A percentile compares a stretch with the other conserved stretches of the same genome.
Conservation (phyloP, 2,797 vertebrate species). For the Myiotriccus ornatus region DNA sequence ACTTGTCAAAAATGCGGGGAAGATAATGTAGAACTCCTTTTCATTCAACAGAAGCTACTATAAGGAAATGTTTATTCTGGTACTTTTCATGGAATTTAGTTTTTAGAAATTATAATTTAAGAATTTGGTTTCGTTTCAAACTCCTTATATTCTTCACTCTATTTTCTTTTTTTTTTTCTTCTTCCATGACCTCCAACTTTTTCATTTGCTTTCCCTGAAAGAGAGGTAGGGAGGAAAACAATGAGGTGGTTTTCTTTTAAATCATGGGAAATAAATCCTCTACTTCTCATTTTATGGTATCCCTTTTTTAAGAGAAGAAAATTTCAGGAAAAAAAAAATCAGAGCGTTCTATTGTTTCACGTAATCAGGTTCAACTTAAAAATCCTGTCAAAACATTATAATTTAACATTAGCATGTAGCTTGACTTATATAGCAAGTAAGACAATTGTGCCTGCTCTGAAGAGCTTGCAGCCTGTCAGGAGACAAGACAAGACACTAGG, state of each 20-base stretch:
- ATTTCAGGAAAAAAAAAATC: neutral
- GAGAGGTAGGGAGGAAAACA: neutral
- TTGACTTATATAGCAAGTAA: conserved; percentile 57
- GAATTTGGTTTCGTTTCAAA: neutral
- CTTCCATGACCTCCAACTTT: neutral
- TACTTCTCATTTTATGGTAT: neutral
- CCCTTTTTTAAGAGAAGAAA: neutral
- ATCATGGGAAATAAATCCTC: neutral
- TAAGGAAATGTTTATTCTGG: neutral
- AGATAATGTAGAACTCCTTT: neutral
- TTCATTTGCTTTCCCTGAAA: neutral
- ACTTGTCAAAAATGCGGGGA: neutral
- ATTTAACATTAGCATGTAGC: conserved; percentile 47
- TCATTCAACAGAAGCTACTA: neutral
- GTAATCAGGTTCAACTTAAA: conserved; percentile 55
- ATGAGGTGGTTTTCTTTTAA: neutral
- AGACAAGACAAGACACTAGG: conserved; percentile 52
- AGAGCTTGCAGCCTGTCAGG: conserved; percentile 59
- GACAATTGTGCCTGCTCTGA: conserved; percentile 58
- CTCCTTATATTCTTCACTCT: neutral
- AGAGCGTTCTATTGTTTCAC: conserved; percentile 48
- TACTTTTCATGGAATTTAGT: neutral
- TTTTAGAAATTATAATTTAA: neutral
- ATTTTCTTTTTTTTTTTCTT: neutral
- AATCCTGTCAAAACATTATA: conserved; percentile 66